Conservation (phyloP, 2,113 vertebrate species). For the Ibidorhyncha struthersii region DNA sequence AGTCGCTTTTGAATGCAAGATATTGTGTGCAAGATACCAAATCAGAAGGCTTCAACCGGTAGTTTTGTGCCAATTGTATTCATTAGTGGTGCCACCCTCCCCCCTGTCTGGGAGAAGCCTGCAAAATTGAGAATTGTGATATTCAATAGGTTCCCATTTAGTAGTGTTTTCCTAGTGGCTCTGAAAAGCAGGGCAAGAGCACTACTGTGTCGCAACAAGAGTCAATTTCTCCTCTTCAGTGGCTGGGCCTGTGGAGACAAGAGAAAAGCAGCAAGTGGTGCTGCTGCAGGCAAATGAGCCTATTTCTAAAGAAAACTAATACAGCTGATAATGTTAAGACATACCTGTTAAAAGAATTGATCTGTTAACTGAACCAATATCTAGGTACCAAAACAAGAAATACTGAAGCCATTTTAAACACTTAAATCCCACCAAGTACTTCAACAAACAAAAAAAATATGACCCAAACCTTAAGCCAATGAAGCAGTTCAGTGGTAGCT, state of each 20-base stretch:
- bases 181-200: constrained; percentile 71
- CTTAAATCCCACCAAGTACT: constrained; percentile 36
- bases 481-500: not conserved
- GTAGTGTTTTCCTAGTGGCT: constrained; percentile 66
- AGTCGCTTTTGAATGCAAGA: not conserved
- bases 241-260: constrained; percentile 74
- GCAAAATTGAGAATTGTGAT: constrained; percentile 53
- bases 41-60: constrained; percentile 23
- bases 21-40: not conserved
- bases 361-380: constrained; percentile 68
- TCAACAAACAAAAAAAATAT: not conserved
- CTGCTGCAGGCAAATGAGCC: constrained; percentile 72
- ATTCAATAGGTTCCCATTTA: constrained; percentile 65
- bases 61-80: constrained; percentile 26
- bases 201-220: constrained; percentile 72
- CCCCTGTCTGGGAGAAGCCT: constrained; percentile 40
- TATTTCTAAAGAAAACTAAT: constrained; percentile 69
- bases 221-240: constrained; percentile 73
- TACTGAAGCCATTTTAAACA: constrained; percentile 54
- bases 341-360: constrained; percentile 71
- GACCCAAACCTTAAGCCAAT: constrained; percentile 9
- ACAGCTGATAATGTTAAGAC: constrained; percentile 65
- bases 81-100: constrained; percentile 33
- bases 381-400: constrained; percentile 67
- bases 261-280: constrained; percentile 75